phyloP scores from a whole-genome alignment of 2,888 invertebrate species.

The Marasmarcha lunaedactyla region DNA sequence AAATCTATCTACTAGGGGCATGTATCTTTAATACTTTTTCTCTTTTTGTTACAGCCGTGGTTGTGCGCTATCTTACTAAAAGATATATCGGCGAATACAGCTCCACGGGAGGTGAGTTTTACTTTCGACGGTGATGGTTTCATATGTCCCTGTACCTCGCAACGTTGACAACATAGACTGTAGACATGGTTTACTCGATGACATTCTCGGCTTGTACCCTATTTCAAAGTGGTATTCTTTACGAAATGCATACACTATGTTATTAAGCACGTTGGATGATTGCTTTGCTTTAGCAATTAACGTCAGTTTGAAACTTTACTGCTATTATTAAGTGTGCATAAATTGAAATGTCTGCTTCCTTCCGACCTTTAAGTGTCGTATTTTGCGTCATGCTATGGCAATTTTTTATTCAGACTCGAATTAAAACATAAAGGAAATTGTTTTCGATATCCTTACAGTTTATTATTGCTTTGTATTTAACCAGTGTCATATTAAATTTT shows the following conservation, averaged over 20 bases:
- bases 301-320: conserved; percentile 16
- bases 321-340: conserved; percentile 9
- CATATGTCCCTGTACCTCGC: background rate
- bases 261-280: conserved; percentile 1
- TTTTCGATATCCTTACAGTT: conserved; percentile 6
- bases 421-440: conserved; percentile 28
- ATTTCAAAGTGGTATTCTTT: background rate
- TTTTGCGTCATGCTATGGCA: conserved; percentile 23
- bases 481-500: too few species aligned
- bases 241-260: background rate
- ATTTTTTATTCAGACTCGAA: conserved; percentile 16
- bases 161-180: background rate
- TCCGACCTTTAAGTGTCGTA: conserved; percentile 32
- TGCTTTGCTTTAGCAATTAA: conserved; percentile 13
- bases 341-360: conserved; percentile 29
- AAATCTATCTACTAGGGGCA: background rate
- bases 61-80: conserved; percentile 82
- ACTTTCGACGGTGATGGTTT: background rate
- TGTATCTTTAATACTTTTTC: conserved; percentile 14
- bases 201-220: background rate
- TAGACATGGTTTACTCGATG: background rate
- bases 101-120: conserved; percentile 79
- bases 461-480: background rate
- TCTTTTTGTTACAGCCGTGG: conserved; percentile 76
- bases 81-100: conserved; percentile 86